Evolutionary conservation across 2,888 invertebrate species (phyloP).

Genomic region (Yponomeuta cagnagella): DNA sequence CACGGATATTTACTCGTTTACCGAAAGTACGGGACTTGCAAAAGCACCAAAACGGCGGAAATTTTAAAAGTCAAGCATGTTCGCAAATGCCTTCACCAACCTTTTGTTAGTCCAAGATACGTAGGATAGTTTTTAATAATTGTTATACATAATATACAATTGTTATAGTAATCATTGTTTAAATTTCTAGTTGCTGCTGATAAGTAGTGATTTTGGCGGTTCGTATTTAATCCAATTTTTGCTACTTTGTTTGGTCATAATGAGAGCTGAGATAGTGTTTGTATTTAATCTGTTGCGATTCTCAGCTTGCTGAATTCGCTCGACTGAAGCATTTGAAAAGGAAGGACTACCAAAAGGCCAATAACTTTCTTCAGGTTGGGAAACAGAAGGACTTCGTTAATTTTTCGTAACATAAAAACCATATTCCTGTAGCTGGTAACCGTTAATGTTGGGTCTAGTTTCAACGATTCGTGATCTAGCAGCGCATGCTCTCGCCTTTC

Average conservation of each 20-base stretch:
- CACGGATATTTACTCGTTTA: too few relatives aligned
- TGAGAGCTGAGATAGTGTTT: constrained; percentile 3
- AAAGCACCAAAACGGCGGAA: too few relatives aligned
- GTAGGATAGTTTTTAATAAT: background rate
- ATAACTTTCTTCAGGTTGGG: background rate
- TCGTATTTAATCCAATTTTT: constrained; percentile 5
- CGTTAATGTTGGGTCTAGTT: constrained; percentile 6
- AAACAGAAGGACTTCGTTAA: background rate
- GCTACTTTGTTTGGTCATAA: constrained; percentile 4
- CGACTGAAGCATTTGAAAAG: constrained; percentile 8
- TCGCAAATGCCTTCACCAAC: background rate
- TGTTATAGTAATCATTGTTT: constrained; percentile 1
- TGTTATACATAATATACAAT: background rate
- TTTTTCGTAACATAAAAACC: constrained; percentile 9
- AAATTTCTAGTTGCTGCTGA: constrained; percentile 2
- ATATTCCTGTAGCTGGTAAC: constrained; percentile 6
- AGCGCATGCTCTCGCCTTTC: constrained; percentile 6
- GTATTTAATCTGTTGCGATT: constrained; percentile 5
- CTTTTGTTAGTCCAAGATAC: background rate
- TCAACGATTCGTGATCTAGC: background rate
- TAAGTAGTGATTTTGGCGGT: constrained; percentile 5
- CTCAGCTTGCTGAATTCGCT: constrained; percentile 9
- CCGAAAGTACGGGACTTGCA: too few relatives aligned
- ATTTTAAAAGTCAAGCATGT: too few relatives aligned
- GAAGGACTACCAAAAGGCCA: constrained; percentile 5